Conservation (phyloP, 1,140 invertebrate species). For the Drosophila sp. region DNA sequence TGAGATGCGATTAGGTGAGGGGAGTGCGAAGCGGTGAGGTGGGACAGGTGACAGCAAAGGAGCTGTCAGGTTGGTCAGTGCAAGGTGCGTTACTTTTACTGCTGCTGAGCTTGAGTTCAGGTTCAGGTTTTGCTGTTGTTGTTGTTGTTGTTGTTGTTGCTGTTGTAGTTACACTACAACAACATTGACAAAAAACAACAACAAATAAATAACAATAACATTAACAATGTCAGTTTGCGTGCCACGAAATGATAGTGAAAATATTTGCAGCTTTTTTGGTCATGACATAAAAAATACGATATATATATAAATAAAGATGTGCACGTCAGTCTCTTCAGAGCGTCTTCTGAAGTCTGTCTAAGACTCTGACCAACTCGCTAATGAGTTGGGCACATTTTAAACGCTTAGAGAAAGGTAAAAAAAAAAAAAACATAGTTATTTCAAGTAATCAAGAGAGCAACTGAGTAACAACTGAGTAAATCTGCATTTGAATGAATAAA, state of each 20-base stretch:
- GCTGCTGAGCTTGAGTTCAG: constrained; percentile 44
- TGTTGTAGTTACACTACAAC: too few relatives aligned
- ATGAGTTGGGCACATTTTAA: constrained; percentile 53
- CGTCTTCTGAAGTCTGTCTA: neutral
- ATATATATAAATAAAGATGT: constrained; percentile 25
- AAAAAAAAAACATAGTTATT: neutral
- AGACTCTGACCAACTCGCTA: constrained; percentile 37
- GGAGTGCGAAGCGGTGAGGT: neutral
- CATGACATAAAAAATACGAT: constrained; percentile 71
- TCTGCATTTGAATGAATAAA: constrained; percentile 17
- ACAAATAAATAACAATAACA: constrained; percentile 47
- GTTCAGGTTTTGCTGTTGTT: constrained; percentile 63
- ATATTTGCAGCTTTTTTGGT: constrained; percentile 75
- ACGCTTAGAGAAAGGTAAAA: constrained; percentile 31
- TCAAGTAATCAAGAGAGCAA: neutral
- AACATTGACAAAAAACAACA: constrained; percentile 33
- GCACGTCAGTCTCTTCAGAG: neutral
- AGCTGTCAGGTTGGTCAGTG: constrained; percentile 47
- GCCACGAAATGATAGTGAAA: constrained; percentile 79
- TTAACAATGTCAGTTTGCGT: constrained; percentile 64
- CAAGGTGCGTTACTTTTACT: constrained; percentile 78
- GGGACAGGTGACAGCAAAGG: constrained; percentile 42
- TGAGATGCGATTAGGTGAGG: neutral
- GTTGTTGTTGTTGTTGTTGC: too few relatives aligned
- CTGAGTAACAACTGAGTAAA: constrained; percentile 9